Conservation (phyloP, 2,113 vertebrate species). For the Heloderma charlesbogerti region DNA sequence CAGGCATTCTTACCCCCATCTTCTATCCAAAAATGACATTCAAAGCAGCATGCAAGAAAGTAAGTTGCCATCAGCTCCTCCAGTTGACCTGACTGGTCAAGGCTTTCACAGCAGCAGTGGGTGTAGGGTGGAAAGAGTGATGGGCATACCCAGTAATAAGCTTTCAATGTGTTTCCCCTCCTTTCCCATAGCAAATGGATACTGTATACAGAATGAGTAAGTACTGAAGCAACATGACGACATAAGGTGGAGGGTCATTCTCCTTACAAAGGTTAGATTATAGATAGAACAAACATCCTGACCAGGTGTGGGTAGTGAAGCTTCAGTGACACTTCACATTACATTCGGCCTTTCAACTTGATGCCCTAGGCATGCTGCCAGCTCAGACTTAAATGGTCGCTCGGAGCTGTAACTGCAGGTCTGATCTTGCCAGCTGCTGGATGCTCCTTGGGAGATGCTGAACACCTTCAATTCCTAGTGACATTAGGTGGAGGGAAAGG, state of each 20-base stretch:
- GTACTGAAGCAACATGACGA: neutral
- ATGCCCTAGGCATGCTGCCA: neutral
- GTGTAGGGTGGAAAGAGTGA: neutral
- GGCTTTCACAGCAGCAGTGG: neutral
- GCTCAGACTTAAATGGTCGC: neutral
- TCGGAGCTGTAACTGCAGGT: neutral
- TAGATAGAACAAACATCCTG: neutral
- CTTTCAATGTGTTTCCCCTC: neutral
- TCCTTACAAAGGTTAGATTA: neutral
- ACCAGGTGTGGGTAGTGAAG: neutral
- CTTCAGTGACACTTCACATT: neutral
- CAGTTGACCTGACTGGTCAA: neutral
- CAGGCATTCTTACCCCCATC: neutral
- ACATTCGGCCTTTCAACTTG: neutral
- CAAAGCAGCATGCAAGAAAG: neutral
- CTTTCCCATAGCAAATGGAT: neutral
- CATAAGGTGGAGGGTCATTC: neutral
- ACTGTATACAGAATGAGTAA: neutral
- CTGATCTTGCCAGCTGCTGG: neutral
- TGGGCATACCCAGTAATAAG: neutral
- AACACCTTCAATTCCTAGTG: neutral
- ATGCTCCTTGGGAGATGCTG: neutral
- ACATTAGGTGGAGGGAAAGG: neutral
- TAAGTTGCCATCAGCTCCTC: neutral
- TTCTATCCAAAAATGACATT: neutral